These are phyloP conservation scores for Hippoglossus hippoglossus DNA, from an alignment of 2,797 vertebrate genomes.

Conservation along the genomic window DNA sequence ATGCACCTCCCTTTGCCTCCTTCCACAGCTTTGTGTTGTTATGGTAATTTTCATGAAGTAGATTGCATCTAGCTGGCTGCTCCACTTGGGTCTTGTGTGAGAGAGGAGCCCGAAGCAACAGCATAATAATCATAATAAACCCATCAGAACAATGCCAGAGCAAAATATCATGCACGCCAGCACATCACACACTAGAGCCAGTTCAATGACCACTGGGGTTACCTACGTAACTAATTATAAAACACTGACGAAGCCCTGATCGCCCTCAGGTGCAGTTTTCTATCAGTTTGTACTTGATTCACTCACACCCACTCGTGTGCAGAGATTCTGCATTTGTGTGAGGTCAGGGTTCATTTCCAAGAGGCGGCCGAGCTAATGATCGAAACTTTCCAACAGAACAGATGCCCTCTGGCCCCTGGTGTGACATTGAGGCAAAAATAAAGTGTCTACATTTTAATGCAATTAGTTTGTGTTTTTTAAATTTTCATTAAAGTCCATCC, in stretches of 20 bases:
- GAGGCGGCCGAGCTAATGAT: not conserved
- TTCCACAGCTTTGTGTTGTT: conserved; percentile 68
- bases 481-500: too few species aligned
- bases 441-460: not conserved
- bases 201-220: conserved; percentile 43
- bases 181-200: conserved; percentile 12
- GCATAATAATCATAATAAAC: conserved; percentile 73
- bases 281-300: conserved; percentile 14
- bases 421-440: not conserved
- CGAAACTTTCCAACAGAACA: not conserved
- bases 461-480: not conserved
- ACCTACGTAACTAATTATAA: conserved; percentile 58
- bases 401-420: not conserved
- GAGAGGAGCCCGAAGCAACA: conserved; percentile 59
- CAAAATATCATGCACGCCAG: conserved; percentile 44
- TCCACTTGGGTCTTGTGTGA: conserved; percentile 64
- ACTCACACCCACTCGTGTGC: not conserved
- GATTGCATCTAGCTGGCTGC: conserved; percentile 72
- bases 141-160: conserved; percentile 58
- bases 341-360: conserved; percentile 16
- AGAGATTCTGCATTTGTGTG: conserved; percentile 15
- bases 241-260: conserved; percentile 34
- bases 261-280: conserved; percentile 29
- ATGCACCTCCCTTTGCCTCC: conserved; percentile 52
- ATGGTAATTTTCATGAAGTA: conserved; percentile 78